Conservation (phyloP, 2,888 invertebrate genomes). For the Digitonthophagus gazella region DNA sequence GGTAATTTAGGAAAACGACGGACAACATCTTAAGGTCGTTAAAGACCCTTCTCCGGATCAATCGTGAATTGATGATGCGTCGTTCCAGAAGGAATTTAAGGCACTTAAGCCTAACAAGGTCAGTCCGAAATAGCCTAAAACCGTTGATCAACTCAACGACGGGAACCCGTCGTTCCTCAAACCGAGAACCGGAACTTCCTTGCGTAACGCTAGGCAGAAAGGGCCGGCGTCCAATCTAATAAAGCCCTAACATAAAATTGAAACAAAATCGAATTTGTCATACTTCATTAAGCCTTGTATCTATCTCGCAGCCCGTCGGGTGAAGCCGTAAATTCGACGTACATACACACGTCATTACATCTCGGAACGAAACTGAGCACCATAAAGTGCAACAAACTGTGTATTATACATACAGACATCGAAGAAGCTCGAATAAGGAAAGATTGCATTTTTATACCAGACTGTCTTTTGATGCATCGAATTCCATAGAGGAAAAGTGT, state of each 20-base stretch:
- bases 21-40: too few relatives aligned
- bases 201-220: background rate
- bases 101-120: background rate
- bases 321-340: background rate
- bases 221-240: constrained; percentile 3
- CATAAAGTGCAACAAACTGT: background rate
- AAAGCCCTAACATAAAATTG: constrained; percentile 10
- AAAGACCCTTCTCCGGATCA: too few relatives aligned
- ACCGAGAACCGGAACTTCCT: background rate
- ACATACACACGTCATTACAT: background rate
- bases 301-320: background rate
- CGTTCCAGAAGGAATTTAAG: background rate
- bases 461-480: too few relatives aligned
- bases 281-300: constrained; percentile 10
- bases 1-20: too few relatives aligned
- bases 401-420: background rate
- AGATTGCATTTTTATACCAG: too few relatives aligned
- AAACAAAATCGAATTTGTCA: constrained; percentile 14
- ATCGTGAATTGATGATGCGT: background rate
- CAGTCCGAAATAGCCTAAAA: background rate
- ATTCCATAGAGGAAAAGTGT: too few relatives aligned
- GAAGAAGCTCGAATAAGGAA: too few relatives aligned
- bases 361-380: background rate
- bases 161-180: background rate
- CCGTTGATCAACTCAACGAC: background rate